phyloP scores from a whole-genome alignment of 2,888 invertebrate genomes.

The Hybos culiciformis region DNA sequence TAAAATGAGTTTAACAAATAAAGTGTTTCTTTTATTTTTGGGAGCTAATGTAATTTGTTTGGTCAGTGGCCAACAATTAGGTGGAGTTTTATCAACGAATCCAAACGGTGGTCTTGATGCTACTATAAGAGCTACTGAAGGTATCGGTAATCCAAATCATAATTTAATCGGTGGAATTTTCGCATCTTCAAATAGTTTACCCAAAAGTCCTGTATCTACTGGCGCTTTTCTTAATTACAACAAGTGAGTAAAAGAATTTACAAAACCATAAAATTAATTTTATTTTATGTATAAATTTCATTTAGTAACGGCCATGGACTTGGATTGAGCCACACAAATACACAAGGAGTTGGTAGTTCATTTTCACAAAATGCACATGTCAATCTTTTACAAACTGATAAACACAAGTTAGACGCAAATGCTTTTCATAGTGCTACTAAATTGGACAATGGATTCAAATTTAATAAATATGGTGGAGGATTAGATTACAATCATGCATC shows the following conservation, averaged over 20 bases:
- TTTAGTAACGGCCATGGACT: constrained; percentile 23
- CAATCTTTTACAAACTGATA: constrained; percentile 20
- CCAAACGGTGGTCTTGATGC: constrained; percentile 20
- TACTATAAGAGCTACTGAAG: constrained; percentile 13
- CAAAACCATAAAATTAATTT: too few species aligned
- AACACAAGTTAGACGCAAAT: constrained; percentile 19
- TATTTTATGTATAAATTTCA: too few species aligned
- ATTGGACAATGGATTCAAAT: constrained; percentile 18
- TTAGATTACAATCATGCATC: constrained; percentile 18
- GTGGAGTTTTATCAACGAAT: constrained; percentile 16
- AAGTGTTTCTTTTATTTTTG: too few species aligned
- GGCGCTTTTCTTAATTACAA: constrained; percentile 22
- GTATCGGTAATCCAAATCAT: constrained; percentile 16
- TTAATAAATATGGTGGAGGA: constrained; percentile 23
- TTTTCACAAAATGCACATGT: constrained; percentile 17
- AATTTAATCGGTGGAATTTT: constrained; percentile 22
- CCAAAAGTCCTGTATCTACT: constrained; percentile 21
- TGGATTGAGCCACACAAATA: constrained; percentile 21
- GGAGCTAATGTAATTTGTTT: too few species aligned
- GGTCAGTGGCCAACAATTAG: too few species aligned
- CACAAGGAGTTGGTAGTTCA: constrained; percentile 17
- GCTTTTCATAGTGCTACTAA: constrained; percentile 20
- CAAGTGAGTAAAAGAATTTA: too few species aligned
- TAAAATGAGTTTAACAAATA: too few species aligned
- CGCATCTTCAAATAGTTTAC: constrained; percentile 18